Conservation (phyloP, 2,113 vertebrate genomes). For the Thalassarche chlororhynchos region DNA sequence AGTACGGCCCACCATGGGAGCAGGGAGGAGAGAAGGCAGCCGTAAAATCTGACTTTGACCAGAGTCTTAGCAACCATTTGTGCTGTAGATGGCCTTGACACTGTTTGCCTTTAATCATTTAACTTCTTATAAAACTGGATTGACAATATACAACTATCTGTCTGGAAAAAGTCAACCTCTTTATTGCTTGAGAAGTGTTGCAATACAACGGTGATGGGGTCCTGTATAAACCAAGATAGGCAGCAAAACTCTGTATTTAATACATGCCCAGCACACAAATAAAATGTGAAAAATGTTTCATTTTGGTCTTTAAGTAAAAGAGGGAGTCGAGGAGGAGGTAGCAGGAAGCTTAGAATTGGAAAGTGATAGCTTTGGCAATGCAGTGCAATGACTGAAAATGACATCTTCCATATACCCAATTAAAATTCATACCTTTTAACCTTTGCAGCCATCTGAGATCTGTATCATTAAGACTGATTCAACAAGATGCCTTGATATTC, state of each 20-base stretch:
- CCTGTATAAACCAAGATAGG: conserved; percentile 45
- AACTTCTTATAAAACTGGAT: neutral
- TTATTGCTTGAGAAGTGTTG: conserved; percentile 44
- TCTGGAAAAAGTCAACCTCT: conserved; percentile 32
- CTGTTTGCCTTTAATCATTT: conserved; percentile 16
- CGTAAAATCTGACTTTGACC: neutral
- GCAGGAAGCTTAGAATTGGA: conserved; percentile 22
- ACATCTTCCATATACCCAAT: conserved; percentile 54
- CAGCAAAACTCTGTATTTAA: conserved; percentile 22
- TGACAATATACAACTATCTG: neutral
- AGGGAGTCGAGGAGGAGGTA: conserved; percentile 1
- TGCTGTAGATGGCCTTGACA: neutral
- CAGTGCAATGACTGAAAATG: conserved; percentile 41
- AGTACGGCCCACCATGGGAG: neutral
- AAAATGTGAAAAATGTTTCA: conserved; percentile 58
- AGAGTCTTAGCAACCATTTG: neutral
- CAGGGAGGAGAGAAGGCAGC: neutral
- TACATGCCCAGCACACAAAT: conserved; percentile 52
- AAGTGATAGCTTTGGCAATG: conserved; percentile 39
- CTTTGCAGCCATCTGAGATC: conserved; percentile 67
- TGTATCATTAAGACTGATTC: conserved; percentile 76
- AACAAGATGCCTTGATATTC: conserved; percentile 77
- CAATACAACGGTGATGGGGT: neutral
- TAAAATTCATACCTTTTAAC: conserved; percentile 79
- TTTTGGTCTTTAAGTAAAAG: conserved; percentile 49